These are phyloP conservation scores for Erythrocercus mccallii DNA, from an alignment of 2,113 vertebrate species.

Conservation along the genomic window DNA sequence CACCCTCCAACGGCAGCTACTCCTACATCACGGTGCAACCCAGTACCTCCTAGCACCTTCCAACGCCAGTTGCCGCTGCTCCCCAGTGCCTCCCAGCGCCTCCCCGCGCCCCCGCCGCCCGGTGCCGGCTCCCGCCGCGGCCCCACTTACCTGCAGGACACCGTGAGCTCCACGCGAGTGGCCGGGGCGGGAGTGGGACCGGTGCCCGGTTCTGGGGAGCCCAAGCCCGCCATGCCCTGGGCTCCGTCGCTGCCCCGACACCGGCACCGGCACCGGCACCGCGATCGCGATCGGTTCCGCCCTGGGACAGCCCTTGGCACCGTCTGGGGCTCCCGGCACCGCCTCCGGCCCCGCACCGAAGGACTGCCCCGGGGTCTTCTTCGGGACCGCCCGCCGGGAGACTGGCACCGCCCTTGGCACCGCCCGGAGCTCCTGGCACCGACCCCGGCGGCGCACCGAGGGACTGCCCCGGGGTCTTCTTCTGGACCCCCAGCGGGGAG, in stretches of 20 bases:
- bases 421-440: background rate
- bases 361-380: background rate
- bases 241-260: background rate
- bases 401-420: background rate
- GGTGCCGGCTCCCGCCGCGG: background rate
- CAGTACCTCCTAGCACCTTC: background rate
- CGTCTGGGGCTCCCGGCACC: background rate
- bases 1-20: background rate
- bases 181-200: slow-evolving; percentile 89
- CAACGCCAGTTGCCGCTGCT: background rate
- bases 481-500: background rate
- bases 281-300: background rate
- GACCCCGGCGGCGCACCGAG: background rate
- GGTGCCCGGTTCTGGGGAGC: slow-evolving; percentile 85
- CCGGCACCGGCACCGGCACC: background rate
- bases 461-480: background rate
- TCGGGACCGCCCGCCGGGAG: background rate
- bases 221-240: slow-evolving; percentile 84
- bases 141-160: slow-evolving; percentile 85
- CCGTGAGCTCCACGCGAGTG: slow-evolving; percentile 93
- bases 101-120: background rate
- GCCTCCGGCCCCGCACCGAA: background rate
- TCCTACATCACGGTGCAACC: too few species aligned
- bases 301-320: background rate
- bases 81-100: background rate